These are phyloP conservation scores for Archilochus colubris DNA, from an alignment of 2,113 vertebrate genomes.

Conservation along the genomic window DNA sequence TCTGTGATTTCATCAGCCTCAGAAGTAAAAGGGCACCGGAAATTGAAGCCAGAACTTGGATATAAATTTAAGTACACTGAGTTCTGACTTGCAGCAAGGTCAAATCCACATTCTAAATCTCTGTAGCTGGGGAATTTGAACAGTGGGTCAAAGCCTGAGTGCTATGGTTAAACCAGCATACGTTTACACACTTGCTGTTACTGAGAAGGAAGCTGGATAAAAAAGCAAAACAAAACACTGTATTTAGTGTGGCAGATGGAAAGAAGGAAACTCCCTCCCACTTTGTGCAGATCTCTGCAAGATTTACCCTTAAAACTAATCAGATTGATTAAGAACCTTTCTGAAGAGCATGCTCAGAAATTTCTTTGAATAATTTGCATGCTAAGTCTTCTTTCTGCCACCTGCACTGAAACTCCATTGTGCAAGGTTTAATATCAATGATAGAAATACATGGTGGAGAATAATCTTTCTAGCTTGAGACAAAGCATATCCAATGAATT, in stretches of 20 bases:
- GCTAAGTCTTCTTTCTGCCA: constrained; percentile 42
- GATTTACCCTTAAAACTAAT: constrained; percentile 40
- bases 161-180: neutral
- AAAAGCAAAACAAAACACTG: constrained; percentile 28
- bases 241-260: constrained; percentile 51
- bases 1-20: neutral
- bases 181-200: neutral
- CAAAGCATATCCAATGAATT: neutral
- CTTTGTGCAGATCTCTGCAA: constrained; percentile 24
- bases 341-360: neutral
- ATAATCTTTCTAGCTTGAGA: neutral
- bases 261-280: constrained; percentile 50
- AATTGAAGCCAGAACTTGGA: neutral
- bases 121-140: neutral
- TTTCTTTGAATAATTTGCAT: constrained; percentile 3
- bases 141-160: neutral
- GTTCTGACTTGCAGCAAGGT: neutral
- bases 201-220: constrained; percentile 18
- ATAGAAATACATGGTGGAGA: constrained; percentile 9
- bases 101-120: neutral
- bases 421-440: neutral
- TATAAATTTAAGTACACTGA: neutral
- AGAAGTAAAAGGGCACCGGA: neutral
- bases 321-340: constrained; percentile 27
- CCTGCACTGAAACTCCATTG: constrained; percentile 10